Conservation (phyloP, 2,113 vertebrate genomes). For the Psephotus haematonotus region DNA sequence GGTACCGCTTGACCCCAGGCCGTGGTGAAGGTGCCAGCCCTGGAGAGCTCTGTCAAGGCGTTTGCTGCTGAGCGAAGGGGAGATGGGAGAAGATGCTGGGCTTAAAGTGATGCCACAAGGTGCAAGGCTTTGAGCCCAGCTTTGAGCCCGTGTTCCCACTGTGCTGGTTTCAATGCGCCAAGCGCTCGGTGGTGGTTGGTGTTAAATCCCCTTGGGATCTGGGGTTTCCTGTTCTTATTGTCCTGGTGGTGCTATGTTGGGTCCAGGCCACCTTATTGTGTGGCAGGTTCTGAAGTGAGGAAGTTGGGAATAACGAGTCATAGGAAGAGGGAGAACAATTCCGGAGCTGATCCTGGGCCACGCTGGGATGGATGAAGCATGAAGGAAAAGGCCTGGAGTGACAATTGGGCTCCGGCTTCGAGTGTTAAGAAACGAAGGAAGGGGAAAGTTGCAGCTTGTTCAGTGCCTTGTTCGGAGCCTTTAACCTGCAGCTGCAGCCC, state of each 20-base stretch:
- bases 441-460: not conserved
- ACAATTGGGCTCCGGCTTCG: not conserved
- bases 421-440: not conserved
- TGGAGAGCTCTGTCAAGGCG: not conserved
- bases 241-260: not conserved
- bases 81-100: not conserved
- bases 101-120: not conserved
- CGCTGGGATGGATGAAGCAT: not conserved
- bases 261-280: not conserved
- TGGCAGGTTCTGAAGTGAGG: not conserved
- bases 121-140: not conserved
- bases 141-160: not conserved
- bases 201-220: not conserved
- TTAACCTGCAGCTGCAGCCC: not conserved
- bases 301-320: not conserved
- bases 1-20: not conserved
- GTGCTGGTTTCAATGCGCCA: not conserved
- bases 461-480: not conserved
- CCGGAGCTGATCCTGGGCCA: not conserved
- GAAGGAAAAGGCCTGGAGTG: not conserved
- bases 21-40: not conserved
- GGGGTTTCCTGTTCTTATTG: not conserved
- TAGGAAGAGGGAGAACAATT: not conserved
- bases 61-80: not conserved
- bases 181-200: accelerated